Percentiles rank a stretch among this genome's conserved stretches.
phyloP scores from a whole-genome alignment of 2,888 invertebrate species.

The Drosophila lutescens region DNA sequence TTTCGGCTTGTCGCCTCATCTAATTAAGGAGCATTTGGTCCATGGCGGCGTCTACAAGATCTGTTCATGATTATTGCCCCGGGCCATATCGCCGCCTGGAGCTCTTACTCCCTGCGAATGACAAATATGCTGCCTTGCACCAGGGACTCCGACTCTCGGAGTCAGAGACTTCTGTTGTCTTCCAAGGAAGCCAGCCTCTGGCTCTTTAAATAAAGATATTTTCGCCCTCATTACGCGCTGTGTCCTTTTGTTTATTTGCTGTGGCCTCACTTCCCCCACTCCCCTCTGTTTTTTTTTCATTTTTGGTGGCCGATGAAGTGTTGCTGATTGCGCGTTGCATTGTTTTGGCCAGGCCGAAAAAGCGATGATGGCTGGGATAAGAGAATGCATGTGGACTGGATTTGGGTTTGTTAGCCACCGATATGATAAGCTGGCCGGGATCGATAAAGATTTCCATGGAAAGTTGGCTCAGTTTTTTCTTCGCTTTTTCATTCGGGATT shows the following conservation, averaged over 20 bases:
- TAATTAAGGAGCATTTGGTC: constrained; percentile 72
- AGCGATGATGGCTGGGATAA: constrained; percentile 65
- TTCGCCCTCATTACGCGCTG: constrained; percentile 79
- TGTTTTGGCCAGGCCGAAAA: constrained; percentile 66
- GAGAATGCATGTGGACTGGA: constrained; percentile 55
- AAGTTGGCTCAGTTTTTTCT: constrained; percentile 23
- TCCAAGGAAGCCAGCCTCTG: constrained; percentile 55
- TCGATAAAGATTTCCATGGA: constrained; percentile 54
- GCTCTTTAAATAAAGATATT: constrained; percentile 77
- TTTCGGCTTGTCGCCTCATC: constrained; percentile 74
- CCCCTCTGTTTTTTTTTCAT: constrained; percentile 11
- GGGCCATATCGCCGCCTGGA: constrained; percentile 60
- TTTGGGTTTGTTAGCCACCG: constrained; percentile 49
- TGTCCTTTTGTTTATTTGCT: constrained; percentile 73
- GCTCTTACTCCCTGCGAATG: constrained; percentile 66
- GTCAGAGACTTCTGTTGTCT: constrained; percentile 36
- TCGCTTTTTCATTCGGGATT: constrained; percentile 8
- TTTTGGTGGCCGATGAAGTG: constrained; percentile 78
- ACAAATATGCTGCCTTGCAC: constrained; percentile 70
- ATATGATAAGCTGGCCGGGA: constrained; percentile 55
- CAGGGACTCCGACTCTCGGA: constrained; percentile 11
- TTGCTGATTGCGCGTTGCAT: constrained; percentile 82
- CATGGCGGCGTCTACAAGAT: constrained; percentile 65
- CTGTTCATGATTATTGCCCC: constrained; percentile 75
- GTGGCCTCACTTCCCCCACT: constrained; percentile 19